Evolutionary conservation across 1,140 invertebrate species (phyloP), one percentile per base, ranked within the genome.

Genomic region (Anastrepha ludens): DNA sequence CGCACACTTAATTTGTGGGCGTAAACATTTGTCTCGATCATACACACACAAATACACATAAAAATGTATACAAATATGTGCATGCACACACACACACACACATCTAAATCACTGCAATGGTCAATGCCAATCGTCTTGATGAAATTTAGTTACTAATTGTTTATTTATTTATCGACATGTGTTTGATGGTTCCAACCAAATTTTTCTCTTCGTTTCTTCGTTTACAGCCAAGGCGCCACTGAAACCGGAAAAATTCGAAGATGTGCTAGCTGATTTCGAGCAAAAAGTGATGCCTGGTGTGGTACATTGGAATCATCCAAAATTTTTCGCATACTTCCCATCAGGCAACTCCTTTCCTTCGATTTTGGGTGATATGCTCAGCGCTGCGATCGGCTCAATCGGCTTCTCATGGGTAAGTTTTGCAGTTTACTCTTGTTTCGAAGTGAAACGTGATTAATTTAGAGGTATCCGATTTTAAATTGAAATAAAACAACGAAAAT

Each of bases 251-350:
- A 92, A 95, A 60, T 99, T 97, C 95, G 96, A 98, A 78, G 94
- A 95, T 41, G 98, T 99, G 87, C 97, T 99, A 95, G 94, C 95
- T 87, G 98, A 99, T 93, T 96, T 99, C 17, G 97, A 99, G 90
- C 94, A 94, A 60, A 97, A 97, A 93, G 98, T 99, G 88, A 98
- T 99, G 97, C 97, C 97, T 13, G 98, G 98, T 88, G 96, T 98
- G 74, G 98, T 98, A 0, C 98, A 99, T 91, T 99, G 98, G 98
- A 98, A 99, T 93, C 98, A 99, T 95, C 98, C 98, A 2, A 94
- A 97, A 87, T 99, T 99, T 92, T 98, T 99, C 91, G 98, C 98
- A 2, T 99, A 99, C 93, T 99, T 99, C 93, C 98, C 98, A 4
- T 96, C 98, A 3, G 98, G 98, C 29, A 98, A 98, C 93, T 98